Evolutionary conservation across 2,113 vertebrate species (phyloP).

Genomic region (Cebus imitator): DNA sequence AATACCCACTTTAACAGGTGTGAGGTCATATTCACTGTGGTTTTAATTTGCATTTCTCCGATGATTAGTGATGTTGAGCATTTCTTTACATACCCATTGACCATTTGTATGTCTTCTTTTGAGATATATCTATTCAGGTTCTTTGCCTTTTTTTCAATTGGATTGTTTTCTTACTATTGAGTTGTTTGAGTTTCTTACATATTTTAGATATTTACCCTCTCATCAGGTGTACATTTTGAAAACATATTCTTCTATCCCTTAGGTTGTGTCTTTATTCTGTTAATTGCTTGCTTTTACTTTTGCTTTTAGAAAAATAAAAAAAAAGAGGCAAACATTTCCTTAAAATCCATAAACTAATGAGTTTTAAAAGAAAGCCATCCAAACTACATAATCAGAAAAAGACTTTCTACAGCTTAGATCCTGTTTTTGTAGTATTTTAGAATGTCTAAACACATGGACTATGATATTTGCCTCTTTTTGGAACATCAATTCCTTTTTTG

Average conservation of each 20-base stretch:
- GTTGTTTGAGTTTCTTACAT: not conserved
- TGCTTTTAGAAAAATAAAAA: conserved; percentile 37
- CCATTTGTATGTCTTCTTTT: not conserved
- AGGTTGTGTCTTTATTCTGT: not conserved
- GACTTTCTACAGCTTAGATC: not conserved
- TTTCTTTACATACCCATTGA: not conserved
- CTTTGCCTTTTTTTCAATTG: not conserved
- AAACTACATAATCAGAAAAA: conserved; percentile 56
- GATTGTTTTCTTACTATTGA: not conserved
- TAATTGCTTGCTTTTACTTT: not conserved
- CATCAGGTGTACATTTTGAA: not conserved
- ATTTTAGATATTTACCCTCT: not conserved
- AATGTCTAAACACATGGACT: not conserved
- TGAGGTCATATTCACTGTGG: not conserved
- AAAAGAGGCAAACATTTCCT: conserved; percentile 35
- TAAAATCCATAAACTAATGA: conserved; percentile 38
- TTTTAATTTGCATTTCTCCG: not conserved
- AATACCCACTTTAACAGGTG: not conserved
- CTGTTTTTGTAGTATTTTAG: not conserved
- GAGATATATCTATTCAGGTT: not conserved
- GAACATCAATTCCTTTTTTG: not conserved
- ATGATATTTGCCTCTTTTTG: not conserved
- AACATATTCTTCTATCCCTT: not conserved
- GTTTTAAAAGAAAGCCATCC: conserved; percentile 37
- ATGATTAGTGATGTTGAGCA: not conserved